Evolutionary conservation across 2,888 invertebrate genomes (phyloP).

Genomic region (Tachina lurida): DNA sequence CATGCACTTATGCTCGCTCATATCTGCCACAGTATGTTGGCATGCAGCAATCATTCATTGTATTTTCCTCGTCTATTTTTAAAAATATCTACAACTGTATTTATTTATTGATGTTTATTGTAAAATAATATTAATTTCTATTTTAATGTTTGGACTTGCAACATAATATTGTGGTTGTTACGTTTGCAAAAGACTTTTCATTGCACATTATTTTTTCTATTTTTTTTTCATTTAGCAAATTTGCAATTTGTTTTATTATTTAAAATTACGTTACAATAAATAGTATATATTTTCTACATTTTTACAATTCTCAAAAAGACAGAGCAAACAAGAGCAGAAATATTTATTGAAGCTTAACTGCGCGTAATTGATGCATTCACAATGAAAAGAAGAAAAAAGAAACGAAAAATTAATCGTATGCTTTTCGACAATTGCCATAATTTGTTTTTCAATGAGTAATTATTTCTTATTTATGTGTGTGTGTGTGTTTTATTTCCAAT

Average conservation of each 20-base stretch:
- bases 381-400: background rate
- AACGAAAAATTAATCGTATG: background rate
- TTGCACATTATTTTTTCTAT: background rate
- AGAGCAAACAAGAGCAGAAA: background rate
- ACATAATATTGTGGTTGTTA: constrained; percentile 37
- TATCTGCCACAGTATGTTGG: background rate
- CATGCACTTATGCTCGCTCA: constrained; percentile 13
- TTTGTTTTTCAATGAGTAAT: constrained; percentile 35
- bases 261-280: constrained; percentile 36
- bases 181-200: constrained; percentile 24
- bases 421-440: constrained; percentile 33
- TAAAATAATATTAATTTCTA: constrained; percentile 54
- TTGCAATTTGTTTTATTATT: constrained; percentile 56
- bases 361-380: constrained; percentile 31
- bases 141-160: constrained; percentile 51
- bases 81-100: background rate
- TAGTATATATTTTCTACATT: background rate
- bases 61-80: background rate
- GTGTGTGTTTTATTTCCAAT: background rate
- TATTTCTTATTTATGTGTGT: background rate
- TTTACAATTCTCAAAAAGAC: background rate
- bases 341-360: constrained; percentile 43
- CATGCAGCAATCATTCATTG: constrained; percentile 39
- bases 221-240: constrained; percentile 45
- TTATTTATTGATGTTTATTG: background rate